Base-by-base conservation (phyloP, 2,113 vertebrate genomes). In the Glareola pratincola region DNA sequence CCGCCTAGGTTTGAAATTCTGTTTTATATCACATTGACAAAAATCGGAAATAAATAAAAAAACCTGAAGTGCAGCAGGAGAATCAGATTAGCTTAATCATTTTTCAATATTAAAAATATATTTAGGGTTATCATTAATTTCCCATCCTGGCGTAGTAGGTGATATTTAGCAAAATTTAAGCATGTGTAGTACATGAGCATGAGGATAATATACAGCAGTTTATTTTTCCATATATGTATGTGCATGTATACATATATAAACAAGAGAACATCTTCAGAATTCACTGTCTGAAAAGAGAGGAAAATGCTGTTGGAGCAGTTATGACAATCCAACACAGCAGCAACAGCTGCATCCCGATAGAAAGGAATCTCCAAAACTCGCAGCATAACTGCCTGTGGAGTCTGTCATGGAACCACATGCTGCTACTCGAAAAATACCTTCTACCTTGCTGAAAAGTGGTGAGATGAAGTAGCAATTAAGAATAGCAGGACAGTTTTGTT, bases 401-500 rank as follows among this genome's bases (percentile, higher is more conserved):
- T 73, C 63, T 88, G 92, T 88, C 81, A 51, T 47, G 16, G 39
- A 96, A 83, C 92, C 78, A 74, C 91, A 69, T 67, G 81, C 81
- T 93, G 91, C 57, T 97, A 9, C 39, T 87, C 3, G 19, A 89
- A 97, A 97, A 95, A 93, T 85, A 60, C 34, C n/a, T 95, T 92
- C 72, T 39, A 62, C 77, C 41, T 60, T 59, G 9, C 53, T 88
- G 85, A 93, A 93, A 94, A 95, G 66, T 36, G 11, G 63, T 34
- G 48, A 91, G 74, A 78, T 87, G 57, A 85, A 92, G 74, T 83
- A 73, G 79, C 90, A 93, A 87, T 95, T 96, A 96, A 71, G 90
- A 91, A 88, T 92, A 96, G 92, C 82, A 57, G 86, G 95, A 62
- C 24, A 83, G 48, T 78, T 95, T 90, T 96, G 81, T 91, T 85